Evolutionary conservation across 2,888 invertebrate species (phyloP).

Genomic region (Apodemia mormo): DNA sequence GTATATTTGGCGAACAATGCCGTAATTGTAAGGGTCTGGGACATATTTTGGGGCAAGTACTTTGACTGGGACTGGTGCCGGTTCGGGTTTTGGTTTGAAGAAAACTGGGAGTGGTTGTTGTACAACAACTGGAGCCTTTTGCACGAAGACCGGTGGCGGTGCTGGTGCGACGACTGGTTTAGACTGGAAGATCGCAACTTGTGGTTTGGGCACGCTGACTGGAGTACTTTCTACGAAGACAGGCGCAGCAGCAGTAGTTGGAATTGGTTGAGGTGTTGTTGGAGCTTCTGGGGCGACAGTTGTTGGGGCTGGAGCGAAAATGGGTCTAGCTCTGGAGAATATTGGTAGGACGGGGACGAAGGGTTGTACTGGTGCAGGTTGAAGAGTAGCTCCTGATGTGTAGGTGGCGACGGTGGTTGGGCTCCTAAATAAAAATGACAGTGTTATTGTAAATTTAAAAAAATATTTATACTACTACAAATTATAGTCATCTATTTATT

Average conservation of each 20-base stretch:
- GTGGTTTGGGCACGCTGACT: background rate
- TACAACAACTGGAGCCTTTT: background rate
- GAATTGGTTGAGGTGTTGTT: background rate
- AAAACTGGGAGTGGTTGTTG: background rate
- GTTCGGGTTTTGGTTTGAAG: background rate
- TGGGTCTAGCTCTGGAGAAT: background rate
- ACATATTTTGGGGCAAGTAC: slow-evolving; percentile 21
- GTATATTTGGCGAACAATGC: slow-evolving; percentile 68
- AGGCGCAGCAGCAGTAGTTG: background rate
- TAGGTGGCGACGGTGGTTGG: background rate
- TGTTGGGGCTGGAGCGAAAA: background rate
- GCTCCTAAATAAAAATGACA: background rate
- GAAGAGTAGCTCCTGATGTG: background rate
- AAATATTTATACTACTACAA: too few species aligned
- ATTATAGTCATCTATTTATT: too few species aligned
- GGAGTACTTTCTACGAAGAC: background rate
- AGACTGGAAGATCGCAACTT: background rate
- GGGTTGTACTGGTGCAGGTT: background rate
- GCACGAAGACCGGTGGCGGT: background rate
- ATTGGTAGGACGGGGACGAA: background rate
- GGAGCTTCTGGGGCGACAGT: slow-evolving; percentile 1
- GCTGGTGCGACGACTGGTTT: slow-evolving; percentile 26
- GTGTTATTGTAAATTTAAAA: too few species aligned
- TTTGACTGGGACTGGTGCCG: background rate
- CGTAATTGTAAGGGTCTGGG: slow-evolving; percentile 55